These are phyloP conservation scores for Numida meleagris DNA, from an alignment of 2,113 vertebrate genomes.

Conservation along the genomic window DNA sequence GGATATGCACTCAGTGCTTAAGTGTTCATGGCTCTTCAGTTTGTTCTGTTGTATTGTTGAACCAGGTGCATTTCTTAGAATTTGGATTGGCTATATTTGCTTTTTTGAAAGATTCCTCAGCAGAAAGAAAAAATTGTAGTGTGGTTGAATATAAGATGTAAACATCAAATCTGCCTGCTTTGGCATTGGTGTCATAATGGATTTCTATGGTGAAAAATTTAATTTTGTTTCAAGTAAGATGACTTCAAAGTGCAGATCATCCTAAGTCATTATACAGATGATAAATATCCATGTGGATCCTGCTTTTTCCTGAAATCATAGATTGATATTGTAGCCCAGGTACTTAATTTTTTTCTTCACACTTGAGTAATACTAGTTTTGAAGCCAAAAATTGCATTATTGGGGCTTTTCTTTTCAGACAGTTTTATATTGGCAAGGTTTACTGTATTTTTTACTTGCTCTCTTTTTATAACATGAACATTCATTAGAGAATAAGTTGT, in stretches of 20 bases:
- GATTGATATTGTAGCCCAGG: neutral
- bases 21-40: neutral
- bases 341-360: neutral
- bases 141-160: neutral
- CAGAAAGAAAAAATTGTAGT: too few relatives aligned
- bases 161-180: neutral
- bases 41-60: neutral
- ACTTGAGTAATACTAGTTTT: neutral
- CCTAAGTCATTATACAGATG: neutral
- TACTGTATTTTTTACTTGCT: neutral
- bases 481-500: neutral
- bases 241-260: neutral
- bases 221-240: neutral
- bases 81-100: neutral
- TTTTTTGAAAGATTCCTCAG: too few relatives aligned
- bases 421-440: neutral
- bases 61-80: neutral
- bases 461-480: neutral
- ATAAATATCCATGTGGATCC: neutral
- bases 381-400: neutral
- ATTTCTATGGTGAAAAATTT: neutral
- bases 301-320: neutral
- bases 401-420: neutral
- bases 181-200: neutral
- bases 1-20: neutral